Evolutionary conservation across 2,113 vertebrate genomes (phyloP), one percentile per base, ranked within the genome.

Genomic region (Dasyornis broadbenti): DNA sequence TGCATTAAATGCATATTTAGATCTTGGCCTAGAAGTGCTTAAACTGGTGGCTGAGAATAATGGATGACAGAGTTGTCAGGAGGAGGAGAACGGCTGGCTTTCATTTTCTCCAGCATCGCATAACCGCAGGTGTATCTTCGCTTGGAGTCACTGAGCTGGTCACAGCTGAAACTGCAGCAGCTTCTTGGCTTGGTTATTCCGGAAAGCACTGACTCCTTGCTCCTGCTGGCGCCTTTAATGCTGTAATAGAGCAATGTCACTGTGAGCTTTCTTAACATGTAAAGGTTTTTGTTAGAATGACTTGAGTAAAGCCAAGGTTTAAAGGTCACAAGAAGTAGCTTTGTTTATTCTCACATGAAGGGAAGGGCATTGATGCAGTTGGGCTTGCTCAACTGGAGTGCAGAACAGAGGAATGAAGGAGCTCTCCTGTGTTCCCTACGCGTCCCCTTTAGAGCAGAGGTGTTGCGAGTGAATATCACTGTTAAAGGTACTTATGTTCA

Each of bases 31-130:
- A 39, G 20, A 47, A 54, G 10, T 45, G 20, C 30, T 93, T 93
- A 98, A 85, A 97, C 7, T 0, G 97, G 97, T 3, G 97, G 97
- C 40, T 98, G 96, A 33, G 98, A 97, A 78, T 97, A 98, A 11
- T 98, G 95, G 57, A 98, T 84, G 27, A 97, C 95, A 1, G 98
- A 98, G 86, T 98, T 98, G 95, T 97, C 97, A 2, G 98, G 97
- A 50, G 97, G 97, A 4, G 97, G 97, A 13, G 95, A 90, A 30
- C 72, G 94, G 80, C 92, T 97, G 0, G 17, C 33, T 9, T 49
- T 94, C 90, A 90, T 96, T 91, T 90, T 94, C 59, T 97, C 97
- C 94, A 97, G 90, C 52, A 90, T 82, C 0, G 30, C 27, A 7
- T 94, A 94, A 35, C 96, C 95, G 0, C 35, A 93, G 0, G 92